Percentiles rank a stretch among this genome's conserved stretches.
phyloP scores from a whole-genome alignment of 2,113 vertebrate genomes.

The Ailuropoda melanoleuca region DNA sequence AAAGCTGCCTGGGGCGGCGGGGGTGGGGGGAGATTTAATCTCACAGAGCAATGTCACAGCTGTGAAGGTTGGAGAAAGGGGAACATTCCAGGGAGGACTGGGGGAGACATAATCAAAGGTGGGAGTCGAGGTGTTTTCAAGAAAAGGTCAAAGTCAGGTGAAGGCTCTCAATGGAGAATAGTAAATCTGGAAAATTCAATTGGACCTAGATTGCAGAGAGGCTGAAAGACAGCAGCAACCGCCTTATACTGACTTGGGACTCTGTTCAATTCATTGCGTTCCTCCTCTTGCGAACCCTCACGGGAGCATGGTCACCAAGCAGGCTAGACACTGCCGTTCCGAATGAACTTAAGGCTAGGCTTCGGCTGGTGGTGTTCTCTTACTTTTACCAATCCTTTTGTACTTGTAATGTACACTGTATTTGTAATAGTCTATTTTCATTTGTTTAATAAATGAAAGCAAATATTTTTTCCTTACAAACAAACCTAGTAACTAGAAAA shows the following conservation, averaged over 20 bases:
- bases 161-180: neutral
- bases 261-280: accelerated
- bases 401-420: neutral
- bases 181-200: neutral
- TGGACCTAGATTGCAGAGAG: neutral
- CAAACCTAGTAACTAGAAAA: neutral
- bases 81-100: neutral
- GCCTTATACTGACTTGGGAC: accelerated
- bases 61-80: neutral
- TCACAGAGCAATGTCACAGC: neutral
- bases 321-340: accelerated
- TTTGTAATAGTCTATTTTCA: neutral
- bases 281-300: no score
- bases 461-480: neutral
- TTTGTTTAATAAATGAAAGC: neutral
- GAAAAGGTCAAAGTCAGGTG: neutral
- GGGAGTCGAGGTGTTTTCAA: neutral
- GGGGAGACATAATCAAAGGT: accelerated
- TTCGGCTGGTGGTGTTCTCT: no score
- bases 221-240: neutral
- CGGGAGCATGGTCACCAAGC: accelerated
- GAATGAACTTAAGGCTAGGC: accelerated
- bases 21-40: no score
- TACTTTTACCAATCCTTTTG: neutral
- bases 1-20: neutral